Percentiles rank a stretch among this genome's conserved stretches.
phyloP scores from a whole-genome alignment of 2,113 vertebrate genomes.

The Columbina picui region DNA sequence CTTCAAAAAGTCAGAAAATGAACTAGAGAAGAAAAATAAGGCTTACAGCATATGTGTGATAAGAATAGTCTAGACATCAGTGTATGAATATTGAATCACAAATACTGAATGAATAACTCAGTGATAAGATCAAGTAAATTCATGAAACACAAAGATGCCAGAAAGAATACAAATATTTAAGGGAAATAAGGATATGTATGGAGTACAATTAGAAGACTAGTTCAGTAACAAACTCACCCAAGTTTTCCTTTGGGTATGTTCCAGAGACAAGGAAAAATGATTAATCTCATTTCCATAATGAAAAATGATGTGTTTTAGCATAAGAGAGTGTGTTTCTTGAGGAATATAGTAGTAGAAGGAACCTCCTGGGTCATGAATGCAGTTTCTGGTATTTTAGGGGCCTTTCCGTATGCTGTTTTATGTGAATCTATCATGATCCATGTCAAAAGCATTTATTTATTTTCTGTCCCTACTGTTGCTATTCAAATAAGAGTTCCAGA shows the following conservation, averaged over 20 bases:
- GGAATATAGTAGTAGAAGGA: background rate
- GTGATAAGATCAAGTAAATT: constrained; percentile 66
- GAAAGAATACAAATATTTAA: constrained; percentile 24
- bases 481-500: constrained; percentile 26
- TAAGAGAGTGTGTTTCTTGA: background rate
- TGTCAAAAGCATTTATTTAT: constrained; percentile 27
- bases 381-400: background rate
- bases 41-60: constrained; percentile 39
- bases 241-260: background rate
- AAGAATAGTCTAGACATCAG: constrained; percentile 70
- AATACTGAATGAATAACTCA: constrained; percentile 52
- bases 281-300: background rate
- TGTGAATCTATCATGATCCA: background rate
- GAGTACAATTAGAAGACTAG: constrained; percentile 7
- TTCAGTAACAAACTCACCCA: background rate
- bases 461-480: constrained; percentile 20
- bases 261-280: background rate
- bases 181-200: background rate
- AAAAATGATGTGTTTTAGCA: background rate
- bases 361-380: background rate
- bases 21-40: constrained; percentile 21
- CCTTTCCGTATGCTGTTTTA: background rate
- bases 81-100: constrained; percentile 66
- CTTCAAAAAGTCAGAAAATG: constrained; percentile 54
- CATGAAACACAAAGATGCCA: constrained; percentile 36